Evolutionary conservation across 2,888 invertebrate species (phyloP).

Genomic region (Cynaeus angustus): DNA sequence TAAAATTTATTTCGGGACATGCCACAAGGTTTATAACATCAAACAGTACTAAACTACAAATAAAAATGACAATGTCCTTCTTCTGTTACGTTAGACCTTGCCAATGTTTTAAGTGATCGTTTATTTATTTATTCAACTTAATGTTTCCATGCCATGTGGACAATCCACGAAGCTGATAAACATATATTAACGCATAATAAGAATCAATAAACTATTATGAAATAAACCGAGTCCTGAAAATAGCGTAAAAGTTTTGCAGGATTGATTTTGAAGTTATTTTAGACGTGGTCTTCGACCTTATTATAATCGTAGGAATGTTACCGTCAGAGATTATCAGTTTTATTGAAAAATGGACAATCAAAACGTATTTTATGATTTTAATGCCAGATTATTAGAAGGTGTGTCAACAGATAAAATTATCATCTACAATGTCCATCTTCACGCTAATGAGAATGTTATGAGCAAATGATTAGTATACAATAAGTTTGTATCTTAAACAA

Average conservation of each 20-base stretch:
- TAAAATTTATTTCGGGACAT: conserved; percentile 3
- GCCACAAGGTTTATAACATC: conserved; percentile 4
- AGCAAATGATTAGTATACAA: too few species aligned
- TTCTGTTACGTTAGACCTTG: not conserved
- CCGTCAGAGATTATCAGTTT: not conserved
- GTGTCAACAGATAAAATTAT: too few species aligned
- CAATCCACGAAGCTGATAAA: not conserved
- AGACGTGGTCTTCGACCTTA: conserved; percentile 1
- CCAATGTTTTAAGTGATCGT: conserved; percentile 11
- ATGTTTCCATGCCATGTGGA: conserved; percentile 25
- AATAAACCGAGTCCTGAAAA: too few species aligned
- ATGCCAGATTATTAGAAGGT: too few species aligned
- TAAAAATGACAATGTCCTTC: conserved; percentile 4
- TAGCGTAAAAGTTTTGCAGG: too few species aligned
- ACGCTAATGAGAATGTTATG: too few species aligned
- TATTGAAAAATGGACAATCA: too few species aligned
- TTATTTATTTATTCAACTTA: conserved; percentile 28
- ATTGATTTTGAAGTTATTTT: not conserved
- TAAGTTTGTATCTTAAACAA: conserved; percentile 28
- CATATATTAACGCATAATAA: too few species aligned
- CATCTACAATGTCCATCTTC: too few species aligned
- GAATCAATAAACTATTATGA: too few species aligned
- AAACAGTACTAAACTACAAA: not conserved
- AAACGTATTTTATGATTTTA: too few species aligned
- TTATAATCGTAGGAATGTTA: not conserved